phyloP scores from a whole-genome alignment of 2,797 vertebrate species.

The Cossypha dichroa region DNA sequence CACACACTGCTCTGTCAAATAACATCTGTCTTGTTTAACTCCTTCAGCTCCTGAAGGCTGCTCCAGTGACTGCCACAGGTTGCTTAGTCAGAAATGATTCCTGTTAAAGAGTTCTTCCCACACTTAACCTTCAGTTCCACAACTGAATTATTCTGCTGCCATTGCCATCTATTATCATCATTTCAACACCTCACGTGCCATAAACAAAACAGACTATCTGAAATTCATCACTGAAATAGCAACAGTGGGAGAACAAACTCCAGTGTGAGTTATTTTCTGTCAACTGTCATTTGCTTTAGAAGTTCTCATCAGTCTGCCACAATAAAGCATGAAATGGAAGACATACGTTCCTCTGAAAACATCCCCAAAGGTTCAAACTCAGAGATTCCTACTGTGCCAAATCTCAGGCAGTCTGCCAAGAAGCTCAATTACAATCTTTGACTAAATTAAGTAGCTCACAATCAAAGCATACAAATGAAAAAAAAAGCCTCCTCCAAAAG shows the following conservation, averaged over 20 bases:
- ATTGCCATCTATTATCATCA: background rate
- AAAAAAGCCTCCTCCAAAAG: background rate
- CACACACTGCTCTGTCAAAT: background rate
- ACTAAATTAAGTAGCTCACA: constrained; percentile 33
- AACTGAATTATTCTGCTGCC: background rate
- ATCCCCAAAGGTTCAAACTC: constrained; percentile 32
- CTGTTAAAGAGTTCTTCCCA: background rate
- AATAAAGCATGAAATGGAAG: constrained; percentile 41
- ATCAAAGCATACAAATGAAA: background rate
- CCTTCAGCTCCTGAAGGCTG: background rate
- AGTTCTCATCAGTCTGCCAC: constrained; percentile 54
- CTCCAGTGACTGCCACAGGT: background rate
- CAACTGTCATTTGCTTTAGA: constrained; percentile 49
- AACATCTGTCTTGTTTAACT: constrained; percentile 1
- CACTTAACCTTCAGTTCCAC: background rate
- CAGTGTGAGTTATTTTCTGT: constrained; percentile 29
- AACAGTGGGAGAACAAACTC: constrained; percentile 41
- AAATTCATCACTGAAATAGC: constrained; percentile 27
- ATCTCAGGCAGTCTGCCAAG: constrained; percentile 54
- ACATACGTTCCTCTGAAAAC: constrained; percentile 30
- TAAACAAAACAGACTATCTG: background rate
- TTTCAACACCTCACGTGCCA: background rate
- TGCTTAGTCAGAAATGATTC: background rate
- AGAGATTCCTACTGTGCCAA: constrained; percentile 27
- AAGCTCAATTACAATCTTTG: constrained; percentile 43